Conservation (phyloP, 2,113 vertebrate genomes). For the Martes martes region DNA sequence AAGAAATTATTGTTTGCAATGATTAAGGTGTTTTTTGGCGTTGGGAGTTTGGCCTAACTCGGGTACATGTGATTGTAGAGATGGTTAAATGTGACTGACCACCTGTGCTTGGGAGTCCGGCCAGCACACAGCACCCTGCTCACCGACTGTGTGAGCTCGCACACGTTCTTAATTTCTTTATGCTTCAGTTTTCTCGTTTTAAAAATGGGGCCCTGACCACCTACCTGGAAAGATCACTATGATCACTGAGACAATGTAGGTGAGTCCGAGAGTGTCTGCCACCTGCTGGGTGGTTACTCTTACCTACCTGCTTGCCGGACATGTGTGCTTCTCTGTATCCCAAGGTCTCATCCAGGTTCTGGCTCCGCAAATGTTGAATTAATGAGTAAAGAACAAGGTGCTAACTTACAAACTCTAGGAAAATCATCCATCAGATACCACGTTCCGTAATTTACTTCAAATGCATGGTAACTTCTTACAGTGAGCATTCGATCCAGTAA, state of each 20-base stretch:
- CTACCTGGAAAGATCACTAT: neutral
- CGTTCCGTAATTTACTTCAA: neutral
- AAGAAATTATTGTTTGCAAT: neutral
- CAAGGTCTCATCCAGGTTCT: neutral
- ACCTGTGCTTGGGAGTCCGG: neutral
- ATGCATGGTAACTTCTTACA: neutral
- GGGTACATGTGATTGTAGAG: neutral
- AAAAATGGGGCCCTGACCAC: neutral
- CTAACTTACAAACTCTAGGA: neutral
- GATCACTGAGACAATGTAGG: neutral
- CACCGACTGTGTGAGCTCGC: neutral
- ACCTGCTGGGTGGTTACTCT: neutral
- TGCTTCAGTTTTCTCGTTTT: neutral
- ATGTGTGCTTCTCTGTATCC: neutral
- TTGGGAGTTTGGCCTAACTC: neutral
- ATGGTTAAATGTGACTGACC: neutral
- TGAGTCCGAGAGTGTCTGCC: neutral
- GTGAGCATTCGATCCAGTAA: neutral
- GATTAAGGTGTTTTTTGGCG: neutral
- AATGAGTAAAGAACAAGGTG: neutral
- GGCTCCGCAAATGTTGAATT: neutral
- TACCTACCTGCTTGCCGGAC: neutral
- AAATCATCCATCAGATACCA: neutral
- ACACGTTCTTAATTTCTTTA: neutral
- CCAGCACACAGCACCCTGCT: neutral